A percentile compares a stretch with the other conserved stretches of the same genome.
These are phyloP conservation scores for Madoqua kirkii DNA, from an alignment of 2,113 vertebrate species.

Conservation along the genomic window DNA sequence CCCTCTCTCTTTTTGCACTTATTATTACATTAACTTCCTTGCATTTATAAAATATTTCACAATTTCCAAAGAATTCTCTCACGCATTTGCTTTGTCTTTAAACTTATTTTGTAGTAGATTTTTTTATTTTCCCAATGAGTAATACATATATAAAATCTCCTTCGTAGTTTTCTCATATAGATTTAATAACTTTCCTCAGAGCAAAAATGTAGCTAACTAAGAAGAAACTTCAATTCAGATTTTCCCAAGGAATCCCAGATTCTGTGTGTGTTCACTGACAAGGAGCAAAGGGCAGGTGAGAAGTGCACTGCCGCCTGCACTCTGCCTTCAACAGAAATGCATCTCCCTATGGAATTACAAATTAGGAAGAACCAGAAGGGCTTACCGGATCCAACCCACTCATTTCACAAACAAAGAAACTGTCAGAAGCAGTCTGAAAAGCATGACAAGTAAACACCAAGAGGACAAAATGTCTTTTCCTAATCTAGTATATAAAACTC, in stretches of 20 bases:
- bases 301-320: not conserved
- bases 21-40: not conserved
- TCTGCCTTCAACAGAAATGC: not conserved
- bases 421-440: conserved; percentile 28
- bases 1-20: not conserved
- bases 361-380: not conserved
- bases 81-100: not conserved
- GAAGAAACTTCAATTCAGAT: not conserved
- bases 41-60: not conserved
- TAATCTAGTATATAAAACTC: conserved; percentile 1
- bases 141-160: not conserved
- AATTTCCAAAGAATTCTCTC: not conserved
- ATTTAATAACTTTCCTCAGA: not conserved
- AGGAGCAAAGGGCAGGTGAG: not conserved
- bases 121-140: not conserved
- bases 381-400: not conserved
- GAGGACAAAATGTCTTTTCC: not conserved
- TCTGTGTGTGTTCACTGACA: not conserved
- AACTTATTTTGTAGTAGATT: not conserved
- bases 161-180: not conserved
- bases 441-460: not conserved
- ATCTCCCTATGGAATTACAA: not conserved
- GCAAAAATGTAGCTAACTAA: not conserved
- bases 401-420: conserved; percentile 34
- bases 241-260: not conserved